These are phyloP conservation scores for Galerucella calmariensis DNA, from an alignment of 2,888 invertebrate species.

Conservation along the genomic window DNA sequence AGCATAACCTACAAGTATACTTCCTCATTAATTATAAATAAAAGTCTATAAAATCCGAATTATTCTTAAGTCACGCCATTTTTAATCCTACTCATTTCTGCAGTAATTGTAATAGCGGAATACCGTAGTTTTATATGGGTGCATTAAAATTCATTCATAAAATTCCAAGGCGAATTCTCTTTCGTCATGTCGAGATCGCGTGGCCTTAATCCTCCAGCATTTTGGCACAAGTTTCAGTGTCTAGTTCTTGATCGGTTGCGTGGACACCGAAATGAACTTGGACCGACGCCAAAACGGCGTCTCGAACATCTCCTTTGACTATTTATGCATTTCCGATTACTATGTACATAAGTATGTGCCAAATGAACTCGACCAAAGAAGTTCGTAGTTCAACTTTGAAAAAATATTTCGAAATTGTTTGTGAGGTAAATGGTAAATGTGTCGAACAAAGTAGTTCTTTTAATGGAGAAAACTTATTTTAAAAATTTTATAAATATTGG, in stretches of 20 bases:
- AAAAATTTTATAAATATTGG: too few species aligned
- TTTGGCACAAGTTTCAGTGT: conserved; percentile 54
- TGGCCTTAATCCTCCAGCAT: conserved; percentile 36
- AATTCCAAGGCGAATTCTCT: conserved; percentile 26
- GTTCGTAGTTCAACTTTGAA: background rate
- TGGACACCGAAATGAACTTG: conserved; percentile 51
- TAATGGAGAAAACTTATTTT: too few species aligned
- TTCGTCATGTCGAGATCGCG: conserved; percentile 31
- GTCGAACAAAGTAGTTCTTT: too few species aligned
- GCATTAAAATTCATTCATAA: conserved; percentile 27
- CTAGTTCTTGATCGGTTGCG: conserved; percentile 49
- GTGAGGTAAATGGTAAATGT: too few species aligned
- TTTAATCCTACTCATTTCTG: background rate
- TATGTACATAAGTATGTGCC: conserved; percentile 33
- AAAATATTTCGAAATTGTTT: too few species aligned
- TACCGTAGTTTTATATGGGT: conserved; percentile 1
- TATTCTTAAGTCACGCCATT: background rate
- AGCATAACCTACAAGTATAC: too few species aligned
- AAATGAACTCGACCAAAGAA: background rate
- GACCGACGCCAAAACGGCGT: conserved; percentile 54
- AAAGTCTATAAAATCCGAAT: background rate
- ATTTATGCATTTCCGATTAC: conserved; percentile 50
- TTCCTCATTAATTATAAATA: too few species aligned
- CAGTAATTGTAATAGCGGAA: background rate
- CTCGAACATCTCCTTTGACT: conserved; percentile 48